Evolutionary conservation across 2,113 vertebrate species (phyloP).

Genomic region (Muntiacus reevesi): DNA sequence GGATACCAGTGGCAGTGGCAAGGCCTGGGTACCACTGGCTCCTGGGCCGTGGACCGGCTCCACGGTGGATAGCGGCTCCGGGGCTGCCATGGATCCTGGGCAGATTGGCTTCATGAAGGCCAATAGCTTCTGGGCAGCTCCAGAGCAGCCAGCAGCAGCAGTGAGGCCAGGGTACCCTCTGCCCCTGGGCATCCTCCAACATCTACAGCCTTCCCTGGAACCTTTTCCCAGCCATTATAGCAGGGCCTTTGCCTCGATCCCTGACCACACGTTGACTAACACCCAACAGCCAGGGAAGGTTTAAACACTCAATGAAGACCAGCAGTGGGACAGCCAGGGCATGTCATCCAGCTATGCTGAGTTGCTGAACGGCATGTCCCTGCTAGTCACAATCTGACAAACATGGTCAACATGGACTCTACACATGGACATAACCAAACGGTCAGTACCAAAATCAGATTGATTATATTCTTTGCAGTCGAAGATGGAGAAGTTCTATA

Average conservation of each 20-base stretch:
- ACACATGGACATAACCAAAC: background rate
- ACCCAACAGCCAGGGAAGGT: background rate
- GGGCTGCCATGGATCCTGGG: accelerated
- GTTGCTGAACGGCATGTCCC: background rate
- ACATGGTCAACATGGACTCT: background rate
- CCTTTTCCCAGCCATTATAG: background rate
- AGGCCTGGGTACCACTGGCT: accelerated
- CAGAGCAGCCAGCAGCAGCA: background rate
- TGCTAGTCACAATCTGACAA: background rate
- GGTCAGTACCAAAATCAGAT: background rate
- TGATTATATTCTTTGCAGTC: background rate
- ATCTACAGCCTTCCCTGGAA: background rate
- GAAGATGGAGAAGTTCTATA: background rate
- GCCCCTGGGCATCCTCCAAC: background rate
- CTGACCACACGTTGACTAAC: background rate
- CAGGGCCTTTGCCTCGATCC: background rate
- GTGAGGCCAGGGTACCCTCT: background rate
- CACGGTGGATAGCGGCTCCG: accelerated
- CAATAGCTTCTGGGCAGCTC: background rate
- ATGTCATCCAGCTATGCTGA: background rate
- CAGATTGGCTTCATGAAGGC: background rate
- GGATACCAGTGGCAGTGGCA: background rate
- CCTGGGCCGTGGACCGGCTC: accelerated
- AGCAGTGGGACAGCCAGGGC: background rate
- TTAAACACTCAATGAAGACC: background rate